Evolutionary conservation across 2,888 invertebrate genomes (phyloP).

Genomic region (Calliscelio sp.): DNA sequence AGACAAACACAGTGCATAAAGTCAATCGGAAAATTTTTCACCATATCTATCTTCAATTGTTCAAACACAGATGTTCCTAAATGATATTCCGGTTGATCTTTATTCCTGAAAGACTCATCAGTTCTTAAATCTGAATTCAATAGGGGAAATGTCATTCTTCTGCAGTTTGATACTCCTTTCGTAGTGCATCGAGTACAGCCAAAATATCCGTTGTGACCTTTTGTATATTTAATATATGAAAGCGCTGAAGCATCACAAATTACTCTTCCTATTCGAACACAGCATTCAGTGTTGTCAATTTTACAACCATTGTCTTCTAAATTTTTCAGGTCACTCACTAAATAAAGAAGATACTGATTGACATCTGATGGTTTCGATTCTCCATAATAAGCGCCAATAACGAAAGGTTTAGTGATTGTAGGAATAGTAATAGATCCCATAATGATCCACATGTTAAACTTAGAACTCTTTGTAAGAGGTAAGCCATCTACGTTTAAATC

Average conservation of each 20-base stretch:
- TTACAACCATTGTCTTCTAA: too few species aligned
- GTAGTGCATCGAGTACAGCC: constrained; percentile 28
- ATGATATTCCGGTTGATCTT: constrained; percentile 6
- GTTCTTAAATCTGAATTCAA: not conserved
- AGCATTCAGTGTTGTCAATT: too few species aligned
- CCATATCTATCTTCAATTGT: constrained; percentile 12
- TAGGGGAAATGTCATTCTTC: constrained; percentile 7
- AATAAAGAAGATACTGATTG: too few species aligned
- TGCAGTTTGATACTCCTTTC: not conserved
- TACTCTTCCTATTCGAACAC: too few species aligned
- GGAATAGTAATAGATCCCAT: not conserved
- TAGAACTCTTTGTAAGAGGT: constrained; percentile 12
- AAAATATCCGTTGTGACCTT: constrained; percentile 1
- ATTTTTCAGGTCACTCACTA: too few species aligned
- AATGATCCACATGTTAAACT: constrained; percentile 15
- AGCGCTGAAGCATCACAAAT: constrained; percentile 20
- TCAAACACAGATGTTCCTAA: not conserved
- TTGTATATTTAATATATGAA: not conserved
- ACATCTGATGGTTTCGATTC: too few species aligned
- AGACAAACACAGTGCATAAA: constrained; percentile 13
- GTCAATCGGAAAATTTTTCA: constrained; percentile 14
- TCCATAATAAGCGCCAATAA: not conserved
- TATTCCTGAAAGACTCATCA: constrained; percentile 1
- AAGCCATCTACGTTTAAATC: constrained; percentile 35
- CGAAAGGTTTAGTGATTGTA: constrained; percentile 1